Base-by-base conservation (phyloP, 2,888 invertebrate genomes). In the Rhamnusium bicolor region DNA sequence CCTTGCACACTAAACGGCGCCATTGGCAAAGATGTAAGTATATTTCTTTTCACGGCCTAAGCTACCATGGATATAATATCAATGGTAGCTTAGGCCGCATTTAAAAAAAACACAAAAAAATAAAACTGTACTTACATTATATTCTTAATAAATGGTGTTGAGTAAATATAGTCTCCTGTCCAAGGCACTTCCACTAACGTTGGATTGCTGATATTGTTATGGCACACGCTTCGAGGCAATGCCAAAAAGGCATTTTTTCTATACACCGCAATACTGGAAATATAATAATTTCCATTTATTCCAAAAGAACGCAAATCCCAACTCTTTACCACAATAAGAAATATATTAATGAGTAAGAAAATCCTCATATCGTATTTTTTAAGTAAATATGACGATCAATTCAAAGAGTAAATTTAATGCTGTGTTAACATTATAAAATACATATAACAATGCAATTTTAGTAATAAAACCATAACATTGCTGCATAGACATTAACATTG, bases 241-340 rank as follows among this genome's bases (percentile, higher is more conserved):
- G 88, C 85, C 14, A 89, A 76, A 82, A 88, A 89, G 5, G 86
- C 89, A 46, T 87, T 85, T 72, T 86, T 87, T 76, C 85, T 85
- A 81, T 87, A 88, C 10, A 89, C 80, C 0, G 86, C 84, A 19
- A 89, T 85, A 79, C 86, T 87, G 69, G 86, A 86, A 27, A 87
- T 74, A 63, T 83, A 86, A 79, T 84, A 85, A 70, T 82, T 79
- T 29, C 77, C 68, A 46, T 75, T 71, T 19, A 86, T 80, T 21
- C 82, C 84, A 18, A 81, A 77, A 67, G 71, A 70, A 49, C 71
- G 79, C 62, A 84, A 77, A 73, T 83, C 78, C 84, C 83, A 85
- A 47, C 73, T 61, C 24, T 54, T 62, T 12, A 72, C 66, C 12
- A 66, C 14, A 56, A 40, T n/a, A 18, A 63, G 1, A 53, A 67